phyloP scores from a whole-genome alignment of 2,797 vertebrate species.

The Muscicapa comitata region DNA sequence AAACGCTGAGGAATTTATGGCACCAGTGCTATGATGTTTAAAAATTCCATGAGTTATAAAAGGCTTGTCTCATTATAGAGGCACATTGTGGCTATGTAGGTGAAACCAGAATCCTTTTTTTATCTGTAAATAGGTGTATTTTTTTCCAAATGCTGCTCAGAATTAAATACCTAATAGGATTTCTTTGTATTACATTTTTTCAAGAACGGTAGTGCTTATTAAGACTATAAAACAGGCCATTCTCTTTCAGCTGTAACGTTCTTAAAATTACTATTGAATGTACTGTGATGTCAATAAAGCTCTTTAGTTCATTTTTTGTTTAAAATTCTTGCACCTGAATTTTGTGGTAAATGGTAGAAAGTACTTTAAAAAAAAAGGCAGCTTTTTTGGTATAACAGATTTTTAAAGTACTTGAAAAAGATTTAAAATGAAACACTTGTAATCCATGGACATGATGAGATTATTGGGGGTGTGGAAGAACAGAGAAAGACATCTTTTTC shows the following conservation, averaged over 20 bases:
- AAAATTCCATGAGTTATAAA: conserved; percentile 99
- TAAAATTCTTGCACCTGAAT: conserved; percentile 80
- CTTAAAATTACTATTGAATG: conserved; percentile 81
- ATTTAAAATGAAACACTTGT: conserved; percentile 62
- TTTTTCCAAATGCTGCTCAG: conserved; percentile 89
- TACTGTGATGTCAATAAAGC: conserved; percentile 87
- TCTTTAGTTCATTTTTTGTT: conserved; percentile 83
- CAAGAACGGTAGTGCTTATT: conserved; percentile 80
- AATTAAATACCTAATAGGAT: conserved; percentile 84
- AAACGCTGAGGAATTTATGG: conserved; percentile 90
- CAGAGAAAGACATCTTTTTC: conserved; percentile 54
- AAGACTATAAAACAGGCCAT: conserved; percentile 77
- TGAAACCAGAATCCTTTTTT: conserved; percentile 84
- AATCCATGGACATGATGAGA: conserved; percentile 47
- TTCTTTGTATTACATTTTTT: conserved; percentile 87
- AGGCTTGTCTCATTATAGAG: conserved; percentile 99
- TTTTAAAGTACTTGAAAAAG: conserved; percentile 71
- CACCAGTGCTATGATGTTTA: conserved; percentile 85
- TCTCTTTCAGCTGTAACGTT: conserved; percentile 86
- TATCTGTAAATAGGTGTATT: conserved; percentile 95
- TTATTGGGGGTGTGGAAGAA: conserved; percentile 37
- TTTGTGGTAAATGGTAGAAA: conserved; percentile 73
- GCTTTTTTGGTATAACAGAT: conserved; percentile 71
- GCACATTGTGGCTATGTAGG: conserved; percentile 95
- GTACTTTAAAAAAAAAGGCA: conserved; percentile 58